These are phyloP conservation scores for Kuschelorhynchus macadamiae DNA, from an alignment of 2,888 invertebrate genomes.

Conservation along the genomic window DNA sequence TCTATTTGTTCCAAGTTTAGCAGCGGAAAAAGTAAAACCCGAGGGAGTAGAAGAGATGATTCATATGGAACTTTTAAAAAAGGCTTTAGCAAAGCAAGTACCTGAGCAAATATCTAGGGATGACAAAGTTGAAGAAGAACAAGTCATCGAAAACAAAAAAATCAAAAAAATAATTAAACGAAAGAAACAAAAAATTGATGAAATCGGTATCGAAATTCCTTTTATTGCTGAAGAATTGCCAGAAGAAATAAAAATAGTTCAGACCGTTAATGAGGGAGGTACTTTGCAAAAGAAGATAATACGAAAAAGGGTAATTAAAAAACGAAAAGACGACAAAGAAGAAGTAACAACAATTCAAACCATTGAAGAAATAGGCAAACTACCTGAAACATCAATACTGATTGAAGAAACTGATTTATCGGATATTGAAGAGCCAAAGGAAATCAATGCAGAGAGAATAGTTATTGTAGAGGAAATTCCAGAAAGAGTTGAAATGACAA, in stretches of 20 bases:
- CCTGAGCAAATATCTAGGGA: conserved; percentile 36
- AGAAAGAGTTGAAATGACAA: conserved; percentile 56
- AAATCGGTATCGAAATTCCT: conserved; percentile 61
- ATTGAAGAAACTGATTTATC: conserved; percentile 59
- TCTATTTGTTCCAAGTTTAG: conserved; percentile 59
- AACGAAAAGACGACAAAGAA: conserved; percentile 63
- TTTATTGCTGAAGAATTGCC: conserved; percentile 61
- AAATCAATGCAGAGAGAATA: conserved; percentile 49
- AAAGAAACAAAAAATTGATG: conserved; percentile 33
- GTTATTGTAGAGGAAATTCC: conserved; percentile 56
- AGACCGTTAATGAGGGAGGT: conserved; percentile 42
- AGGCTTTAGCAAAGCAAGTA: conserved; percentile 56
- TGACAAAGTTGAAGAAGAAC: conserved; percentile 30
- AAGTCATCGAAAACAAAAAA: conserved; percentile 15
- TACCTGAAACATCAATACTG: conserved; percentile 64
- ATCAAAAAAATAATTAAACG: conserved; percentile 33
- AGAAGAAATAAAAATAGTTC: conserved; percentile 64
- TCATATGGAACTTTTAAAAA: conserved; percentile 61
- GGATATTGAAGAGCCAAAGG: conserved; percentile 58
- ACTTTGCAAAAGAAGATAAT: conserved; percentile 55
- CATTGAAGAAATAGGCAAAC: conserved; percentile 65
- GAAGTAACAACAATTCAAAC: conserved; percentile 63
- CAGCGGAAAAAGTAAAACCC: conserved; percentile 58
- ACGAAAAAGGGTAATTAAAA: conserved; percentile 62
- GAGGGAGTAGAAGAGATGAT: conserved; percentile 61